Percentiles rank a stretch among this genome's conserved stretches.
phyloP scores from a whole-genome alignment of 30 jellyfish, hydroid and myxozoan genomes.

The Aurelia coerulea region DNA sequence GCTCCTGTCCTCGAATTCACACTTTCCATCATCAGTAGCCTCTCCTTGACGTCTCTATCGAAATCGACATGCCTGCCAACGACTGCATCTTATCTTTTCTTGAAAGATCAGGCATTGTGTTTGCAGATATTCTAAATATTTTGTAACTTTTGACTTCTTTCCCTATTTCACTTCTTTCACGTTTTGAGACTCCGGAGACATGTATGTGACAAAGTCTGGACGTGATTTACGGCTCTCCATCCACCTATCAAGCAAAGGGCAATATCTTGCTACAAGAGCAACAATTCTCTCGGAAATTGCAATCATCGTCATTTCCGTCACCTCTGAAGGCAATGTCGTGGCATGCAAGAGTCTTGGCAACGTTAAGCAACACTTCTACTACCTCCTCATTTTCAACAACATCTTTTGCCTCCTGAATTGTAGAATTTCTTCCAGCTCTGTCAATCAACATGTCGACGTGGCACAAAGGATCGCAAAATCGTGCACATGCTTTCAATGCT shows the following conservation, averaged over 20 bases:
- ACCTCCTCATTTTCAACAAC: too few relatives aligned
- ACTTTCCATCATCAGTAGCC: too few relatives aligned
- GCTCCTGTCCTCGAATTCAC: not conserved
- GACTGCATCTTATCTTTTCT: constrained; percentile 1
- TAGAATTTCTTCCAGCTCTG: too few relatives aligned
- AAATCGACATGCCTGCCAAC: not conserved
- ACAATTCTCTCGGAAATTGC: constrained; percentile 3
- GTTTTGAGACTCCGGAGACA: too few relatives aligned
- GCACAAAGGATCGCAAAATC: too few relatives aligned
- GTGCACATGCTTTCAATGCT: too few relatives aligned
- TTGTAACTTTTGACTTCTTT: not conserved
- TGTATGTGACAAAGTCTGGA: too few relatives aligned
- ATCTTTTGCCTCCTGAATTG: too few relatives aligned
- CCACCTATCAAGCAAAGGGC: constrained; percentile 13
- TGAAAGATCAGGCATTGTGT: not conserved
- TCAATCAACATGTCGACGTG: too few relatives aligned
- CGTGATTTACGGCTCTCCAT: constrained; percentile 6
- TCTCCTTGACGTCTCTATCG: not conserved
- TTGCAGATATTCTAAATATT: not conserved
- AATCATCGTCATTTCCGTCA: constrained; percentile 19
- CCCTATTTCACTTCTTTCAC: not conserved
- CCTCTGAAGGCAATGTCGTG: too few relatives aligned
- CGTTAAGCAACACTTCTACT: constrained; percentile 2
- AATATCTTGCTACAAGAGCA: constrained; percentile 19
- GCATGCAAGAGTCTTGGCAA: constrained; percentile 21